Percentiles rank a stretch among this genome's conserved stretches.
These are phyloP conservation scores for Archocentrus centrarchus DNA, from an alignment of 2,113 vertebrate species.

Conservation along the genomic window DNA sequence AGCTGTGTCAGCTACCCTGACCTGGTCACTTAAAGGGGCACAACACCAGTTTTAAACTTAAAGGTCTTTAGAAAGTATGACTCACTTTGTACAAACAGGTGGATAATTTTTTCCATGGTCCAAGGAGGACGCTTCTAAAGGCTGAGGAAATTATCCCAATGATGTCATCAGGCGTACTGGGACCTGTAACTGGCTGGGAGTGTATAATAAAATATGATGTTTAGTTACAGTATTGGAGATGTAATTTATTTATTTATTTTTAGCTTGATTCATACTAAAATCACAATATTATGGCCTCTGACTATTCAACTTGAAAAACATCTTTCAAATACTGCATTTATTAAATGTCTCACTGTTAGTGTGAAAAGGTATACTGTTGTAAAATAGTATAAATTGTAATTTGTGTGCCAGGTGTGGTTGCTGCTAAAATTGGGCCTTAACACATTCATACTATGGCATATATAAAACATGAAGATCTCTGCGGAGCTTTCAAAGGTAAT, in stretches of 20 bases:
- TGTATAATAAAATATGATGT: not conserved
- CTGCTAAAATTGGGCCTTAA: conserved; percentile 82
- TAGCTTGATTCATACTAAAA: no score
- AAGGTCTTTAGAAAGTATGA: not conserved
- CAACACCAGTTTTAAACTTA: no score
- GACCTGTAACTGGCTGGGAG: not conserved
- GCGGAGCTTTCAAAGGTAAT: conserved; percentile 95
- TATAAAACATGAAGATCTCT: conserved; percentile 96
- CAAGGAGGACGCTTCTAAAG: not conserved
- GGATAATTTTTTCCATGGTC: not conserved
- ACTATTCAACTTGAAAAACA: no score
- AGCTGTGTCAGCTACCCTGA: no score
- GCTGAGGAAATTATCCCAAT: not conserved
- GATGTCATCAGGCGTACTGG: not conserved
- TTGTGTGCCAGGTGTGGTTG: not conserved
- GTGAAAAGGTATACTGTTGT: not conserved
- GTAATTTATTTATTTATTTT: no score
- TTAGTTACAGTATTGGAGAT: not conserved
- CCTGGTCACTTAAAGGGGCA: no score
- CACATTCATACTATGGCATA: conserved; percentile 88
- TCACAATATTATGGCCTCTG: no score
- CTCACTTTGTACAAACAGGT: not conserved
- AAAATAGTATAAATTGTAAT: fast-evolving
- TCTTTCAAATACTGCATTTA: fast-evolving
- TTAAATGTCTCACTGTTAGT: not conserved